Conservation (phyloP, 2,113 vertebrate genomes). For the Tangachromis dhanisi region DNA sequence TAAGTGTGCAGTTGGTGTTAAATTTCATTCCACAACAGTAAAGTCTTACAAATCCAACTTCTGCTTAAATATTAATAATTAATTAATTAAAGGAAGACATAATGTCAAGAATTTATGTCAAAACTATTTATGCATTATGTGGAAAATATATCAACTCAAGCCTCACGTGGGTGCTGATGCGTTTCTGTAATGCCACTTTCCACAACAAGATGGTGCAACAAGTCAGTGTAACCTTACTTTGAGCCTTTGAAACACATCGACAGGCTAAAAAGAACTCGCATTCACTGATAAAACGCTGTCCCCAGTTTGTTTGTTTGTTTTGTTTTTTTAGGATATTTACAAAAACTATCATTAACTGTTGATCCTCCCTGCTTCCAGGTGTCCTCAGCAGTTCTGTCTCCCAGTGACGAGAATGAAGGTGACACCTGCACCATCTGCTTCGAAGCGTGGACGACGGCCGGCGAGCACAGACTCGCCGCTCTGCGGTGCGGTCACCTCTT, state of each 20-base stretch:
- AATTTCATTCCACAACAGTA: background rate
- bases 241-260: background rate
- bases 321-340: background rate
- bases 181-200: background rate
- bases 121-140: background rate
- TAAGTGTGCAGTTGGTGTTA: background rate
- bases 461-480: conserved; percentile 83
- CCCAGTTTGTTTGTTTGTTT: background rate
- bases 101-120: background rate
- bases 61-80: background rate
- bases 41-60: background rate
- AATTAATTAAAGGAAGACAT: background rate
- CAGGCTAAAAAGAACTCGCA: accelerated
- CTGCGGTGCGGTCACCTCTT: conserved; percentile 94
- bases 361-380: background rate
- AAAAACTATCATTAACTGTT: background rate
- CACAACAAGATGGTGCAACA: background rate
- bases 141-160: background rate
- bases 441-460: conserved; percentile 89
- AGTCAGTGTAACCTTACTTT: background rate
- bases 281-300: background rate
- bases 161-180: accelerated
- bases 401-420: conserved; percentile 67
- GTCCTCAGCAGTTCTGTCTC: background rate
- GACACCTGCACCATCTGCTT: conserved; percentile 92